Evolutionary conservation across 2,113 vertebrate genomes (phyloP), one percentile per base, ranked within the genome.

Genomic region (Pterophyllum scalare): DNA sequence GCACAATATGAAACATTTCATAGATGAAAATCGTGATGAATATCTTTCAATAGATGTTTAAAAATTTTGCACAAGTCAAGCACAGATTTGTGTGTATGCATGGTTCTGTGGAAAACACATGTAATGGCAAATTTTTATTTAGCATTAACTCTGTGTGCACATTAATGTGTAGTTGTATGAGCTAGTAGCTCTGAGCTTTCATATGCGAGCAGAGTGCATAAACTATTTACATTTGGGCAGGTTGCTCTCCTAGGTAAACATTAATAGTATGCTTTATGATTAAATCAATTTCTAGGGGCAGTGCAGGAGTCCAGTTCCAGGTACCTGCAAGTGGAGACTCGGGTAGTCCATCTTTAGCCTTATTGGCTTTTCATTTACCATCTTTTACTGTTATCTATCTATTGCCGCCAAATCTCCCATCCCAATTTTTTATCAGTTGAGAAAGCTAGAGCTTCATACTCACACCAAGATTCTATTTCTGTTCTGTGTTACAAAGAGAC

Each of bases 241-340:
- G 33, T 35, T 46, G 35, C n/a, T 78, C 19, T 81, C 59, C 8
- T 17, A 46, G 15, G 26, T 31, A 61, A 81, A 79, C 58, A 43
- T 17, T 31, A 83, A 81, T 62, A 43, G 57, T 19, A 67, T 57
- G 52, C 40, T 83, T 81, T 57, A 17, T 52, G 28, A 46, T 33
- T 59, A 86, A 33, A 49, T 65, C 35, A 26, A 59, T 61, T 70
- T 75, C 24, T 28, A 15, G 3, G 10, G 22, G 2, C 46, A 2
- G 11, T 49, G 2, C 17, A 28, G 62, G n/a, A 43, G 40, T 67
- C 8, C 64, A 67, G 40, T 70, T 70, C 46, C 40, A 4, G 64
- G 24, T 28, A 67, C 5, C 40, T 67, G 22, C 64, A 67, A 70
- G 24, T 0, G 1, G 65, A 7, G 17, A 6, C 65, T 72, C 0